Base-by-base conservation (phyloP, 2,797 vertebrate species). In the Tachyglossus aculeatus region DNA sequence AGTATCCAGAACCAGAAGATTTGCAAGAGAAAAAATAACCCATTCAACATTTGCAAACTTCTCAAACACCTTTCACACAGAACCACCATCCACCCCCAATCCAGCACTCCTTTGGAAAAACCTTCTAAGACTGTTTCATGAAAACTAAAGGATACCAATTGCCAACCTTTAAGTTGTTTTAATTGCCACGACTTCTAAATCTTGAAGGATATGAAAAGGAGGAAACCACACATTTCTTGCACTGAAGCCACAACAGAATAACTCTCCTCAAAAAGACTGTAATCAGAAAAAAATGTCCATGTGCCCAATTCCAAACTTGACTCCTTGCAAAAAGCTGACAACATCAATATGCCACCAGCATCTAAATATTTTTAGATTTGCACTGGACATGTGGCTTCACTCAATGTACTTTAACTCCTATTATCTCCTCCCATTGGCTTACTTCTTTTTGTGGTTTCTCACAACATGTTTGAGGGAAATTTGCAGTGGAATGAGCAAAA, bases 221-320 rank as follows among this genome's bases (percentile, higher is more conserved):
- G 54, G 69, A 86, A 86, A 78, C 79, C 78, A 74, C 52, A 59
- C 44, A 38, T 74, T 81, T 85, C 69, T 76, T 73, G 47, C 66
- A 88, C 75, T n/a, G 61, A 86, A 88, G 64, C 74, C 85, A 86
- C 76, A 84, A 77, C 0, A 71, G 32, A 75, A 57, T 71, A 1
- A 72, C 80, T 69, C 86, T 81, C 66, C 74, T 77, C 79, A 76
- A 72, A 78, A 86, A 82, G 83, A 69, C 56, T 77, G 31, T 73
- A 75, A 88, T 82, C 75, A 85, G 41, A 21, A 81, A 81, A 72
- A 68, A 54, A 45, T 59, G 83, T 38, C 27, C 59, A 24, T 64
- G 48, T 22, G 25, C 51, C 43, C 53, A 11, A 16, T 29, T 24
- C 33, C 40, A 43, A 68, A 61, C 37, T 12, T 44, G 24, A 40